These are phyloP conservation scores for Eustalomyia histrio DNA, from an alignment of 2,888 invertebrate species.

Conservation along the genomic window DNA sequence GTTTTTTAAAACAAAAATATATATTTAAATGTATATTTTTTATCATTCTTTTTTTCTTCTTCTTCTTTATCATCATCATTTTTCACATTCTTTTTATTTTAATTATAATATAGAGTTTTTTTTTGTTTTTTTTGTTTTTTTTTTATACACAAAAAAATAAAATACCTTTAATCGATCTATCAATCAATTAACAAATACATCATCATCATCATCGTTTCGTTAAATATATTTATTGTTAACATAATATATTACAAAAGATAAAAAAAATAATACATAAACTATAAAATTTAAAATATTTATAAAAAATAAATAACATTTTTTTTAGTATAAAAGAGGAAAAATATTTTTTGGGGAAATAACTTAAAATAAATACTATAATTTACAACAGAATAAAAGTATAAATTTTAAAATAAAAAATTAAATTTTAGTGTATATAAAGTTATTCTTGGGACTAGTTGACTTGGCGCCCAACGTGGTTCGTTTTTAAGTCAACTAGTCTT, in stretches of 20 bases:
- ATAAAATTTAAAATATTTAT: not conserved
- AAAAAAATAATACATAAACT: not conserved
- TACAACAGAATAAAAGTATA: slow-evolving; percentile 1
- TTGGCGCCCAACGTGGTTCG: too few relatives aligned
- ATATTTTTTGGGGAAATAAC: not conserved
- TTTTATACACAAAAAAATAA: slow-evolving; percentile 13
- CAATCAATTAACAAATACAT: slow-evolving; percentile 31
- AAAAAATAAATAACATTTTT: slow-evolving; percentile 12
- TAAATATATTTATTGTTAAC: slow-evolving; percentile 2
- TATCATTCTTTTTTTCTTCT: slow-evolving; percentile 2
- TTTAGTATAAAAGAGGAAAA: slow-evolving; percentile 2
- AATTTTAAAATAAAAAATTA: slow-evolving; percentile 42
- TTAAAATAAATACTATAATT: slow-evolving; percentile 6
- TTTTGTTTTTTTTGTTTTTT: slow-evolving; percentile 7
- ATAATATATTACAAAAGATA: slow-evolving; percentile 1
- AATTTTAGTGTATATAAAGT: not conserved
- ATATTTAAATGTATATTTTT: slow-evolving; percentile 33
- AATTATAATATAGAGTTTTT: slow-evolving; percentile 5
- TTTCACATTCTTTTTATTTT: slow-evolving; percentile 4
- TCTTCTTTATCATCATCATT: not conserved
- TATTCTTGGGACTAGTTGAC: too few relatives aligned
- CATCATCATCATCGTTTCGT: not conserved
- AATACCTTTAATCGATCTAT: slow-evolving; percentile 20
- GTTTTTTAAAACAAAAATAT: slow-evolving; percentile 66
- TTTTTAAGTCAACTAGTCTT: too few relatives aligned